Conservation (phyloP, 2,113 vertebrate genomes). For the Rhinolophus ferrumequinum region DNA sequence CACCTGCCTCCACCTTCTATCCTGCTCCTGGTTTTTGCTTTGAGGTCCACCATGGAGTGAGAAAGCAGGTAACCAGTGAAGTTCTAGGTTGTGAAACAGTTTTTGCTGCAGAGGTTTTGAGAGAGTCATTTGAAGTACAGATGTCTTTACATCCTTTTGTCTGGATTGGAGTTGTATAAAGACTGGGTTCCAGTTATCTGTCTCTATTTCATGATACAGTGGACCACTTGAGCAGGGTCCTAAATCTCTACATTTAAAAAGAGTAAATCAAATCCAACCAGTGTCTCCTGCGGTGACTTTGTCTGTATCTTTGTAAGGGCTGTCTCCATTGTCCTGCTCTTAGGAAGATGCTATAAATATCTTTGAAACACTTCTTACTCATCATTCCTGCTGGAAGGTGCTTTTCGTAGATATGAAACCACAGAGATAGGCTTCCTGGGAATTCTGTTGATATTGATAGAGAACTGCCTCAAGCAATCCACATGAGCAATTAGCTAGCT, state of each 20-base stretch:
- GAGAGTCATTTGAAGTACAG: not conserved
- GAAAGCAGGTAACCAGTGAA: not conserved
- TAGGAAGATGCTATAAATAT: slow-evolving; percentile 10
- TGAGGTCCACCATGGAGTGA: not conserved
- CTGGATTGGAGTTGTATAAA: not conserved
- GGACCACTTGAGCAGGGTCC: not conserved
- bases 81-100: not conserved
- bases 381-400: not conserved
- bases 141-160: not conserved
- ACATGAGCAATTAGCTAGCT: not conserved
- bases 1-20: not conserved
- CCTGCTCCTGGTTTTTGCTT: not conserved
- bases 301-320: not conserved
- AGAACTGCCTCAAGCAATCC: not conserved
- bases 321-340: not conserved
- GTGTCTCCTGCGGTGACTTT: not conserved
- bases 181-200: not conserved
- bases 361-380: slow-evolving; percentile 36
- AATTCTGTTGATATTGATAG: not conserved
- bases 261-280: not conserved
- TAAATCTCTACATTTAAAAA: slow-evolving; percentile 15
- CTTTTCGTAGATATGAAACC: slow-evolving; percentile 34
- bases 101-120: not conserved
- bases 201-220: slow-evolving; percentile 2
- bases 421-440: not conserved